Base-by-base conservation (phyloP, 2,888 invertebrate species). In the Hemaris fuciformis region DNA sequence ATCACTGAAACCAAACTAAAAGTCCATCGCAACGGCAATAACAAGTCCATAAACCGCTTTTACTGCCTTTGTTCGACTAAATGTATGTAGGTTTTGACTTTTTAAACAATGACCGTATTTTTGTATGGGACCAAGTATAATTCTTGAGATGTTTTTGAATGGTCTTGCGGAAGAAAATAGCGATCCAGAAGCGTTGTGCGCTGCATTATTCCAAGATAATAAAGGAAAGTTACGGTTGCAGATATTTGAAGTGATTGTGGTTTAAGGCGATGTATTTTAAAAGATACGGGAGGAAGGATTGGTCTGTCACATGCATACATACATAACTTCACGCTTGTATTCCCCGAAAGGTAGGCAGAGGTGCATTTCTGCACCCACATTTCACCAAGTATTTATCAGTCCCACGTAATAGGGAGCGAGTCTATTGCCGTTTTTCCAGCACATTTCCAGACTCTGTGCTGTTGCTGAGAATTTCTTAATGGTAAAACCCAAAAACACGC, bases 11-110 rank as follows among this genome's bases (percentile, higher is more conserved):
- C 85, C 86, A 81, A 59, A 15, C 70, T 8, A 64, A 66, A 61
- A 78, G 91, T 91, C 91, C 90, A 81, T 79, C 77, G 89, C 84
- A 83, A 89, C 75, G 84, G 87, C 91, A 90, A 92, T 92, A 92
- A 92, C 91, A 92, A 92, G 89, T 86, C 91, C 88, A 92, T 92
- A 92, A 92, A 92, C 87, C 85, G 91, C 86, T 91, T 92, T 92
- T 91, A 92, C 89, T 92, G 91, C 91, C 88, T 91, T 92, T 92
- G 91, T 92, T 91, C 91, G 84, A 87, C 80, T 84, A 89, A 89
- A 91, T 91, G 86, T 91, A 91, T 89, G 91, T 91, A 85, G 89
- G 90, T 88, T 87, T 85, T 85, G 90, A 90, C 90, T 91, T 91
- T 91, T 91, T 92, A 91, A 92, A 89, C 90, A 90, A 91, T 89